Base-by-base conservation (phyloP, 2,888 invertebrate species). In the Plebejus melissa region DNA sequence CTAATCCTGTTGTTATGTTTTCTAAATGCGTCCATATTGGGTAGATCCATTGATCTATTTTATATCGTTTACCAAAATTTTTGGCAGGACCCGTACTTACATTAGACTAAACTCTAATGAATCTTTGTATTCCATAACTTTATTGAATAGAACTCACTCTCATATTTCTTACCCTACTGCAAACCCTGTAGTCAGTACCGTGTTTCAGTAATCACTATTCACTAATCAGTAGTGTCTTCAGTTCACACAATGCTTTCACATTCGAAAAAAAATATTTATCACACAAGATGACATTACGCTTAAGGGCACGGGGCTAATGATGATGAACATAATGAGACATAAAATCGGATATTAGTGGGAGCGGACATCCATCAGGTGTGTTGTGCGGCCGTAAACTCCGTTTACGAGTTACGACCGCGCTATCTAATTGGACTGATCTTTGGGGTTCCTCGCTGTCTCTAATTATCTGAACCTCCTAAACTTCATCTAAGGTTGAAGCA, bases 301-400 rank as follows among this genome's bases (percentile, higher is more conserved):
- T 4, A 22, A 70, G 70, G 38, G 11, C 38, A 70, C 41, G 41
- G n/a, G n/a, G 41, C 70, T 70, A 70, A 70, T 50, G 71, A 13
- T 46, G 46, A 41, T 71, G 41, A 28, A 54, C 16, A 32, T 72
- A 72, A 72, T 72, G 72, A 72, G 72, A 50, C 72, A 54, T 72
- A 16, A 72, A 72, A 72, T 72, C 50, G 28, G 32, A 72, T 50
- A 32, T 50, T 46, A 46, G 72, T 54, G 72, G 72, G 50, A 72
- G 72, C 16, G 46, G 50, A 36, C 50, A 72, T 72, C 72, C 72
- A 50, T 54, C 54, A 46, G 71, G 71, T 28, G 46, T 71, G 28
- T 32, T 54, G 32, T 72, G n/a, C 13, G 54, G 50, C 72, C 72
- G 50, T 72, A 54, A 72, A 54, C 41, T 41, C 50, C 13, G 54